Base-by-base conservation (phyloP, 1,140 invertebrate species). In the Rhagoletis zephyria region DNA sequence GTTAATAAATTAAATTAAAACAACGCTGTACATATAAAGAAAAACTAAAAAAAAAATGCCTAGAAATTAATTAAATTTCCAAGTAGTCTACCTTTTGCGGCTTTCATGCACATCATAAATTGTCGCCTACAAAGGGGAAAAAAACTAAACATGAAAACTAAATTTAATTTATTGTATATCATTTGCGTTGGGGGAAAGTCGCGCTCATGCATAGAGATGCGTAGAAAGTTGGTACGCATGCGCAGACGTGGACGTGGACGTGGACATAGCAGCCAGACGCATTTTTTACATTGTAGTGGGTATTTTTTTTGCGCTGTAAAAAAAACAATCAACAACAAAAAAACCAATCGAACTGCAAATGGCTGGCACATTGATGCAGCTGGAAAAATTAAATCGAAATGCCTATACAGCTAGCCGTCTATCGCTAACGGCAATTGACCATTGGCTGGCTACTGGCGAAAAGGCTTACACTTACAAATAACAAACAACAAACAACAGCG, bases 151-250 rank as follows among this genome's bases (percentile, higher is more conserved):
- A 42, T 56, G 74, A 14, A 81, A 81, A 81, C 45, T 81, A 56
- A 56, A 81, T 56, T 19, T 81, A 81, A 81, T 81, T 81, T 81
- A 81, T 81, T 81, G 48, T 81, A 81, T 81, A 81, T 81, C 74
- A 81, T 56, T 81, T 81, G 74, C 74, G 74, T 81, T 81, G 74
- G 74, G 74, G 74, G 74, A 81, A 81, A 81, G 74, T 81, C 74
- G 74, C 74, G 9, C 14, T 7, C 74, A 56, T n/a, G 48, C 45
- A 56, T 9, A 9, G 45, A 59, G 74, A 59, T 81, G 74, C 74
- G 74, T 81, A 81, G 74, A 81, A 81, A 81, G 74, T 81, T 77
- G 5, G 74, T 19, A 48, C 74, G 74, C 74, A 56, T 81, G 74
- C 48, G 74, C 51, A 56, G 16, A 56, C n/a, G 42, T n/a, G n/a